phyloP scores from a whole-genome alignment of 1,140 invertebrate species.

The Dreissena rostriformis region DNA sequence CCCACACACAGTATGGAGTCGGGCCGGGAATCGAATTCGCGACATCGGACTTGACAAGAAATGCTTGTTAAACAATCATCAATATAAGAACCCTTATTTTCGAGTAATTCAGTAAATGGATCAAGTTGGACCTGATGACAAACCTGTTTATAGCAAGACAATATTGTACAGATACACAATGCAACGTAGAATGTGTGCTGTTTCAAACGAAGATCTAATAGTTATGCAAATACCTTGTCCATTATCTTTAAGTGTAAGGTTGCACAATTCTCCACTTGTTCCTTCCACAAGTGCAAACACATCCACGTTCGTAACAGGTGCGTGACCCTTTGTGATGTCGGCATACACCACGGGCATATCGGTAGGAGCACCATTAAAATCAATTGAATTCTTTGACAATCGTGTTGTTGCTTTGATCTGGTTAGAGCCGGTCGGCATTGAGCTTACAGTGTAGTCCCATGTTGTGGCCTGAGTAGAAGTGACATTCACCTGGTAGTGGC shows the following conservation, averaged over 20 bases:
- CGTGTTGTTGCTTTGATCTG: background rate
- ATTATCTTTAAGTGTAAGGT: constrained; percentile 84
- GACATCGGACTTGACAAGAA: too few relatives aligned
- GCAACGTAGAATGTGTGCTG: too few relatives aligned
- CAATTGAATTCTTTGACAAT: background rate
- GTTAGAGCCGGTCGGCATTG: background rate
- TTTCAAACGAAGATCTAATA: too few relatives aligned
- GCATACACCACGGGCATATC: constrained; percentile 22
- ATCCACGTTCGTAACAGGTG: constrained; percentile 5
- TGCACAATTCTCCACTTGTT: background rate
- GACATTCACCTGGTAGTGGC: background rate
- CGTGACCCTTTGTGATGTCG: constrained; percentile 24
- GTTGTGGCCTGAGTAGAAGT: background rate
- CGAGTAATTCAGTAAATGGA: too few relatives aligned
- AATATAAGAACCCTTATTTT: too few relatives aligned
- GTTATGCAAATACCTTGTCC: constrained; percentile 87
- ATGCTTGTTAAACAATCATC: too few relatives aligned
- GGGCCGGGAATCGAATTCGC: too few relatives aligned
- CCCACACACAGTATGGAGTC: too few relatives aligned
- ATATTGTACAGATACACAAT: too few relatives aligned
- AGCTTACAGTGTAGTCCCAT: background rate
- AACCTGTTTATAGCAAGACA: too few relatives aligned
- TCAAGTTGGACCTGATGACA: too few relatives aligned
- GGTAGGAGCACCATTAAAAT: background rate
- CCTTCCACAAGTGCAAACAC: constrained; percentile 7